phyloP scores from a whole-genome alignment of 2,888 invertebrate species.

The Ypsolopha sequella region DNA sequence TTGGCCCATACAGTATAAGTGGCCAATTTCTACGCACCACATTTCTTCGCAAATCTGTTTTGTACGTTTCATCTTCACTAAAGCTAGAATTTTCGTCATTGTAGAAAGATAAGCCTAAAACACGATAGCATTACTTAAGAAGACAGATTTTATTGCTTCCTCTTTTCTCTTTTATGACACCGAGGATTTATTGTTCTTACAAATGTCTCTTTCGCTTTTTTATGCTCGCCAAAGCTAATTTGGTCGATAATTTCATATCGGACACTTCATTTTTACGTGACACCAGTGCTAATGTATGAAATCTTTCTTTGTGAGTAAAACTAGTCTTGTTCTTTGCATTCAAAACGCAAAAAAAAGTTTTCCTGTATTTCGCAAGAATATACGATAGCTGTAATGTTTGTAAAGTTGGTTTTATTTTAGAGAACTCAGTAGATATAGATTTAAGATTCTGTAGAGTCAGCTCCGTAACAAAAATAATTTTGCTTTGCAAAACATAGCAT shows the following conservation, averaged over 20 bases:
- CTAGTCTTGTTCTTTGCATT: too few relatives aligned
- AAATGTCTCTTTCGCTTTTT: conserved; percentile 26
- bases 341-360: too few relatives aligned
- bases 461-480: too few relatives aligned
- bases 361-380: too few relatives aligned
- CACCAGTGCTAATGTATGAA: background rate
- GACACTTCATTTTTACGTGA: background rate
- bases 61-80: conserved; percentile 11
- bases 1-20: too few relatives aligned
- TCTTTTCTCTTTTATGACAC: conserved; percentile 47
- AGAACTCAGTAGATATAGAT: too few relatives aligned
- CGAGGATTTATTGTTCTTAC: conserved; percentile 34
- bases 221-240: conserved; percentile 21
- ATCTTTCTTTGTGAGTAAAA: background rate
- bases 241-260: conserved; percentile 7
- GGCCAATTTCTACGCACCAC: too few relatives aligned
- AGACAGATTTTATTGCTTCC: conserved; percentile 51
- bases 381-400: too few relatives aligned
- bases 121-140: conserved; percentile 42
- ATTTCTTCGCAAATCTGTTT: background rate
- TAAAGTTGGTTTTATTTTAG: too few relatives aligned
- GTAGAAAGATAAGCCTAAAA: conserved; percentile 43
- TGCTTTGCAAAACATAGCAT: too few relatives aligned
- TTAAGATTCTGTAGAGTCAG: too few relatives aligned
- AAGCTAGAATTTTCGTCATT: conserved; percentile 29